Percentiles rank a stretch among this genome's conserved stretches.
phyloP scores from a whole-genome alignment of 1,140 invertebrate genomes.

The Melanaphis sacchari region DNA sequence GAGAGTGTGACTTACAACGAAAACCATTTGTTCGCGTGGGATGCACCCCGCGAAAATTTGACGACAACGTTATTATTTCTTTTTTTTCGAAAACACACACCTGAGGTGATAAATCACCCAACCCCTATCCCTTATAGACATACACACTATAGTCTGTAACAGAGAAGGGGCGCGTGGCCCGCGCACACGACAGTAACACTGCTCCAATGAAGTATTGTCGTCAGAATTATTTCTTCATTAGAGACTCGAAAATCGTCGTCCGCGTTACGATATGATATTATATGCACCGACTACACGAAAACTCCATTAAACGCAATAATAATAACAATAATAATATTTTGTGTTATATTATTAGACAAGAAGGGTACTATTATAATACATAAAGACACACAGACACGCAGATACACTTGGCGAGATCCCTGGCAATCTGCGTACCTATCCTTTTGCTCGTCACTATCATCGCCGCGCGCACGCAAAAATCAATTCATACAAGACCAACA shows the following conservation, averaged over 20 bases:
- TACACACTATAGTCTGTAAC: neutral
- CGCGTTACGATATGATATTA: slow-evolving; percentile 31
- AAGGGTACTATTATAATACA: neutral
- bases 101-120: slow-evolving; percentile 16
- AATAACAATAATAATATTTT: slow-evolving; percentile 10
- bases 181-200: neutral
- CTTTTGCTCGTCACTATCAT: neutral
- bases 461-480: neutral
- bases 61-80: slow-evolving; percentile 1
- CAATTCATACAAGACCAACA: neutral
- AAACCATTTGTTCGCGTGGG: neutral
- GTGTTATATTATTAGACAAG: neutral
- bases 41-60: neutral
- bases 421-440: neutral
- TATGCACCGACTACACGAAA: slow-evolving; percentile 28
- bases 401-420: neutral
- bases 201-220: neutral
- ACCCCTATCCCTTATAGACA: neutral
- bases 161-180: neutral
- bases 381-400: neutral
- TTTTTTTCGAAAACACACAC: neutral
- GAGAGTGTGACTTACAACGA: neutral
- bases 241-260: neutral
- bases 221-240: slow-evolving; percentile 46
- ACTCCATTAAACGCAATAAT: slow-evolving; percentile 46